Conservation (phyloP, 92 coral and sea anemone genomes). For the Pocillopora meandrina region DNA sequence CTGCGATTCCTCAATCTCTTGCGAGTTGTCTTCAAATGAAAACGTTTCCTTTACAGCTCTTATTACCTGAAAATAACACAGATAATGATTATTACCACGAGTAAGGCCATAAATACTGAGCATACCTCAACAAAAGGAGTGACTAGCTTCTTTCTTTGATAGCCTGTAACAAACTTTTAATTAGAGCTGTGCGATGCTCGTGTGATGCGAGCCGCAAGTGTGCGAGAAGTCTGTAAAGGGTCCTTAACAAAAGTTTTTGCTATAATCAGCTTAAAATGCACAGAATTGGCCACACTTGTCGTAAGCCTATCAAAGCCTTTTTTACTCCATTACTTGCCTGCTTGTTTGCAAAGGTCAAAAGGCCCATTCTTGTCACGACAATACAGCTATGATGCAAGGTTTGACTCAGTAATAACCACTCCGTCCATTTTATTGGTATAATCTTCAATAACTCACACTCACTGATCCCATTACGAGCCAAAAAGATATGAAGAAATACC, state of each 20-base stretch:
- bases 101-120: too few species aligned
- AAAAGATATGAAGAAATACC: slow-evolving; percentile 69
- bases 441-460: slow-evolving; percentile 82
- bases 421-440: slow-evolving; percentile 78
- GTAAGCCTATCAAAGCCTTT: background rate
- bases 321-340: slow-evolving; percentile 53
- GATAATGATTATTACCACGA: too few species aligned
- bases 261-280: too few species aligned
- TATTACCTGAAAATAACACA: slow-evolving; percentile 48
- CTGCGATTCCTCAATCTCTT: slow-evolving; percentile 45
- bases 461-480: slow-evolving; percentile 85
- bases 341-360: slow-evolving; percentile 68
- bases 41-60: slow-evolving; percentile 54
- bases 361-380: slow-evolving; percentile 68
- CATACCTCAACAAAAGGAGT: too few species aligned
- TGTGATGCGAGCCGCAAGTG: too few species aligned
- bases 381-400: slow-evolving; percentile 57
- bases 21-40: slow-evolving; percentile 44
- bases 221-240: too few species aligned
- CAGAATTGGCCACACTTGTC: too few species aligned
- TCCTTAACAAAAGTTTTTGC: too few species aligned
- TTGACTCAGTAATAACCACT: slow-evolving; percentile 70
- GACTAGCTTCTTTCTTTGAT: too few species aligned
- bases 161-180: too few species aligned
- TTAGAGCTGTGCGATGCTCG: too few species aligned